Conservation (phyloP, 2,113 vertebrate species). For the Tragulus kanchil region DNA sequence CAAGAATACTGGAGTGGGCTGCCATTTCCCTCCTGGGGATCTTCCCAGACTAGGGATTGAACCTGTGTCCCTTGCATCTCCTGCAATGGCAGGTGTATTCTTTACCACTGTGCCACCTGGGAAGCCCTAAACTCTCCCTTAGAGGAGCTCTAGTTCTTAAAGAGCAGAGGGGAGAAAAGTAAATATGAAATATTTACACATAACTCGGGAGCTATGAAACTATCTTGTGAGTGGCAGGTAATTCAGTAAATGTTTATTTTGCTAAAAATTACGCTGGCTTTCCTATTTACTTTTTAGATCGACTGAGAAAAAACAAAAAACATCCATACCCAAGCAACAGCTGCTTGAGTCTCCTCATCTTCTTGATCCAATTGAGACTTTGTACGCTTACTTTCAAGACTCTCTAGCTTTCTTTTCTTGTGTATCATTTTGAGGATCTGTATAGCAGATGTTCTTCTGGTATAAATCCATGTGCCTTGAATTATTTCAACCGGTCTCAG, state of each 20-base stretch:
- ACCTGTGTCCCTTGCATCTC: not conserved
- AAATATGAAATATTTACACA: not conserved
- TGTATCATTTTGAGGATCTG: slow-evolving; percentile 36
- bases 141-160: not conserved
- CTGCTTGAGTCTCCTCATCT: not conserved
- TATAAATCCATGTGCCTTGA: slow-evolving; percentile 31
- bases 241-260: not conserved
- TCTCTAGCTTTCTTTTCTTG: not conserved
- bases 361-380: not conserved
- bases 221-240: not conserved
- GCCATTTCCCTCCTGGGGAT: not conserved
- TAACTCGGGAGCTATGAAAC: not conserved
- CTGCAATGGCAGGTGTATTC: not conserved
- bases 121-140: not conserved
- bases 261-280: not conserved
- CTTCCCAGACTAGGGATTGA: not conserved
- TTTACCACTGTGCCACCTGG: not conserved
- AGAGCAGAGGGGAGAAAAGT: not conserved
- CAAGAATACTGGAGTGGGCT: not conserved
- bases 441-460: slow-evolving; percentile 71
- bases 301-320: not conserved
- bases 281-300: not conserved
- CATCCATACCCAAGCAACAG: not conserved
- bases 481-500: slow-evolving; percentile 45
- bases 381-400: slow-evolving; percentile 43